phyloP scores from a whole-genome alignment of 2,113 vertebrate species.

The Sorex fumeus region DNA sequence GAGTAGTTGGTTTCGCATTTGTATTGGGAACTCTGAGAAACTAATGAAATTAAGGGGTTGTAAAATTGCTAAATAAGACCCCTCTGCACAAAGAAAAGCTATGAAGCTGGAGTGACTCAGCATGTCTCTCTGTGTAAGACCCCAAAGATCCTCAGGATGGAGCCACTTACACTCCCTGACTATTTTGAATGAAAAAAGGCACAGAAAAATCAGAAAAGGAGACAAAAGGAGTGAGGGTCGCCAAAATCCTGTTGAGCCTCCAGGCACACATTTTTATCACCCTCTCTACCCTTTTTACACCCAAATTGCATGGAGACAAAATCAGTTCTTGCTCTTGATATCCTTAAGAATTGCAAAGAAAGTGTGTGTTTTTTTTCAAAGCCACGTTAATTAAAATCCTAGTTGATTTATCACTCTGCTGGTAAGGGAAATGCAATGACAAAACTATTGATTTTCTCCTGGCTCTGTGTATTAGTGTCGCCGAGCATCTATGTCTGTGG shows the following conservation, averaged over 20 bases:
- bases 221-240: not conserved
- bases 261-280: not conserved
- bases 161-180: not conserved
- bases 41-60: no score
- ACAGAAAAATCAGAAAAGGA: not conserved
- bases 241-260: not conserved
- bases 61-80: not conserved
- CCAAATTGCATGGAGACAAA: not conserved
- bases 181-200: not conserved
- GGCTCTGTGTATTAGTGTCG: not conserved
- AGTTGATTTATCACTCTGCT: conserved; percentile 39
- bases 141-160: not conserved
- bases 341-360: conserved; percentile 42
- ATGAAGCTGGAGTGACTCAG: accelerated
- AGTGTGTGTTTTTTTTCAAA: conserved; percentile 14
- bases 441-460: conserved; percentile 56
- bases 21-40: not conserved
- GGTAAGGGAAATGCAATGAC: conserved; percentile 12
- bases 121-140: not conserved
- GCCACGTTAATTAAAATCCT: conserved; percentile 55
- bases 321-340: conserved; percentile 19
- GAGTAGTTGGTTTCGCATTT: not conserved
- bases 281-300: no score
- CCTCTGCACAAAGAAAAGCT: not conserved
- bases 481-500: not conserved